Evolutionary conservation across 2,113 vertebrate species (phyloP).

Genomic region (Plectropomus leopardus): DNA sequence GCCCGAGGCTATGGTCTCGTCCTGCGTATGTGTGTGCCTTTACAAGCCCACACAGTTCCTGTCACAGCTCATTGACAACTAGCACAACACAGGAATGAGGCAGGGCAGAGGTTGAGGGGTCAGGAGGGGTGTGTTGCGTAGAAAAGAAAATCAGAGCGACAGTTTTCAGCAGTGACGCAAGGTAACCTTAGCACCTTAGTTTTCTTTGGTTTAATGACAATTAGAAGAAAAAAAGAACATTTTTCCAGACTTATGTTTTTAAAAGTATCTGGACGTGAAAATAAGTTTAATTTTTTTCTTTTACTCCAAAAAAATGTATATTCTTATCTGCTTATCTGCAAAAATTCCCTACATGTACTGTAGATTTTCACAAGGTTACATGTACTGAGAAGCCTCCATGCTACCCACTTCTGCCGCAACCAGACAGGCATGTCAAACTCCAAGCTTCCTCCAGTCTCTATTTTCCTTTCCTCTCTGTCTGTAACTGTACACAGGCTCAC

Average conservation of each 20-base stretch:
- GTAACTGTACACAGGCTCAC: slow-evolving; percentile 40
- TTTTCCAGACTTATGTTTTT: too few relatives aligned
- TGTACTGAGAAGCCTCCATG: neutral
- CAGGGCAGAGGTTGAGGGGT: slow-evolving; percentile 31
- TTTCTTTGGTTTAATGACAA: too few relatives aligned
- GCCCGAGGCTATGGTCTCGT: slow-evolving; percentile 27
- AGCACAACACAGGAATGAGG: slow-evolving; percentile 47
- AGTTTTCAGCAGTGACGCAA: slow-evolving; percentile 6
- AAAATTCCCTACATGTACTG: neutral
- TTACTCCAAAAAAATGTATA: too few relatives aligned
- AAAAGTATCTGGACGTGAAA: too few relatives aligned
- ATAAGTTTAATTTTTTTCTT: too few relatives aligned
- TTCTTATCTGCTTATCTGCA: too few relatives aligned
- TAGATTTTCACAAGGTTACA: neutral
- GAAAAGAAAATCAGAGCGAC: slow-evolving; percentile 9
- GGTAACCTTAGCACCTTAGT: too few relatives aligned
- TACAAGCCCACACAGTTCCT: slow-evolving; percentile 50
- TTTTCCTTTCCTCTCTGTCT: slow-evolving; percentile 9
- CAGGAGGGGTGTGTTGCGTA: slow-evolving; percentile 24
- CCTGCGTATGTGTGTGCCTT: slow-evolving; percentile 42
- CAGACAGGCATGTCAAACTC: slow-evolving; percentile 15
- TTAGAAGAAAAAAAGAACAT: too few relatives aligned
- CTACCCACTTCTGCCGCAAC: neutral
- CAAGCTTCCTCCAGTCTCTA: neutral
- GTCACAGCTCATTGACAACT: slow-evolving; percentile 64